Conservation (phyloP, 37 sponge, comb jelly and placozoan species). For the Beroe ovata region DNA sequence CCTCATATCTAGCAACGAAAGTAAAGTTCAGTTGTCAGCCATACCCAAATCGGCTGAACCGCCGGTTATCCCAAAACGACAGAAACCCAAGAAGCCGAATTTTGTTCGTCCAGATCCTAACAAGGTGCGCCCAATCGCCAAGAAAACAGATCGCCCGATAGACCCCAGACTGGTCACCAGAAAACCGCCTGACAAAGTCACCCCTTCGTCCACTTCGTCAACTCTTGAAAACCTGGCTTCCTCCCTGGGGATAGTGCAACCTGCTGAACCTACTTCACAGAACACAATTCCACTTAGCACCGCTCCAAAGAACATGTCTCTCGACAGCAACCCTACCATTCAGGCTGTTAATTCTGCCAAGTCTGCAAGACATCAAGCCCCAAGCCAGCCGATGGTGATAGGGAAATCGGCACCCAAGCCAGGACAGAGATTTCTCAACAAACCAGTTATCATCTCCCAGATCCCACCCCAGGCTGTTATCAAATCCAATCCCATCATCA, state of each 20-base stretch:
- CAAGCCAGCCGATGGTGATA: neutral
- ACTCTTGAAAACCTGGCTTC: constrained; percentile 19
- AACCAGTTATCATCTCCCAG: constrained; percentile 5
- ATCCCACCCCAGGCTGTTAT: constrained; percentile 10
- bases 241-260: constrained; percentile 18
- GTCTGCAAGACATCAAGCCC: neutral
- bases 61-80: neutral
- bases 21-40: constrained; percentile 55
- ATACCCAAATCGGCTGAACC: neutral
- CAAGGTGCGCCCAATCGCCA: neutral
- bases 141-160: neutral
- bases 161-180: neutral
- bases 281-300: neutral
- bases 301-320: neutral
- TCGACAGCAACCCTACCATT: neutral
- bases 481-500: neutral
- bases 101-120: neutral
- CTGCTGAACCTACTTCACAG: neutral
- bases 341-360: neutral
- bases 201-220: neutral
- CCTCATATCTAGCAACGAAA: constrained; percentile 18
- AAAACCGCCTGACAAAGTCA: neutral
- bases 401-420: neutral
- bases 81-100: neutral
- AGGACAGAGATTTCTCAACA: neutral